These are phyloP conservation scores for Eurytoma californica DNA, from an alignment of 2,888 invertebrate genomes.

Conservation along the genomic window DNA sequence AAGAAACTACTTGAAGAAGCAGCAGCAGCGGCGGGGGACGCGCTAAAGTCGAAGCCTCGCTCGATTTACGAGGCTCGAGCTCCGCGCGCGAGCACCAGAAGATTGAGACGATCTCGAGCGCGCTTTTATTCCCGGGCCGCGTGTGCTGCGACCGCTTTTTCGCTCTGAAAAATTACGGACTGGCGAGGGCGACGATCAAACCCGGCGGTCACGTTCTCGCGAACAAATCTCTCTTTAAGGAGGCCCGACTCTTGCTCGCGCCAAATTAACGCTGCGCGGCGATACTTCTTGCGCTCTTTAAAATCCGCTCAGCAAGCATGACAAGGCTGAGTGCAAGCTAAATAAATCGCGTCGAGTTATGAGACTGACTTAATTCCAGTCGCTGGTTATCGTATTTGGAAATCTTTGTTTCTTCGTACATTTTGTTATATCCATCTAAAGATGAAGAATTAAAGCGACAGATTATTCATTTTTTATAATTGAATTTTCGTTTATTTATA, in stretches of 20 bases:
- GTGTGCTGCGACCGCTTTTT: slow-evolving; percentile 21
- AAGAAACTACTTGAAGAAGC: no score
- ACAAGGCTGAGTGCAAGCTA: background rate
- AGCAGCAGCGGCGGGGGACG: no score
- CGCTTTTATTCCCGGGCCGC: slow-evolving; percentile 30
- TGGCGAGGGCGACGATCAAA: no score
- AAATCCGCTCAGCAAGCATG: slow-evolving; percentile 29
- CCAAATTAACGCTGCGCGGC: slow-evolving; percentile 35
- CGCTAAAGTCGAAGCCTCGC: background rate
- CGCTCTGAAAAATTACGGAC: slow-evolving; percentile 6
- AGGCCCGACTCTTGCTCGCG: slow-evolving; percentile 11
- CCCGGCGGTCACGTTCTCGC: slow-evolving; percentile 22
- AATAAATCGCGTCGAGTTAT: background rate
- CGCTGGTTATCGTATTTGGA: background rate
- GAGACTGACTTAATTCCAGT: background rate
- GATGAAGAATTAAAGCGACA: background rate
- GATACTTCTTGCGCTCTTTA: slow-evolving; percentile 6
- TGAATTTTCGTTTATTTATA: no score
- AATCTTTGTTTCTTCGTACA: background rate
- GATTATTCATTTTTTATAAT: no score
- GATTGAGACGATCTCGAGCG: slow-evolving; percentile 30
- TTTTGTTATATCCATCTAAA: background rate
- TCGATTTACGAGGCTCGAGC: slow-evolving; percentile 40
- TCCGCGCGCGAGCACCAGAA: slow-evolving; percentile 29
- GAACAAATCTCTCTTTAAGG: slow-evolving; percentile 40